Percentiles rank a stretch among this genome's conserved stretches.
Conservation (phyloP, 2,888 invertebrate genomes). For the Quadroppia sp. region DNA sequence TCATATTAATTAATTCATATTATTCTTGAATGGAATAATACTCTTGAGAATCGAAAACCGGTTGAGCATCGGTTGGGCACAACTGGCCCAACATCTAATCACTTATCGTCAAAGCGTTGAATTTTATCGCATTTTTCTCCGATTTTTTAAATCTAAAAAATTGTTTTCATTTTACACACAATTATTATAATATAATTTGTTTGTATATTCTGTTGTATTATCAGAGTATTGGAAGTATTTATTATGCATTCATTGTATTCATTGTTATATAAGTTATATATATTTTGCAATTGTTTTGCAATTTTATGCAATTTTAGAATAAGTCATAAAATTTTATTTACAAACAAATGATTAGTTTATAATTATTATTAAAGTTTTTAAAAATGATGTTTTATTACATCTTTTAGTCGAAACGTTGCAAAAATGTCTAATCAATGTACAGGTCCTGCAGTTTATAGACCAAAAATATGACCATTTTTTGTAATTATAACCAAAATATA, state of each 20-base stretch:
- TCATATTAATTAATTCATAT: background rate
- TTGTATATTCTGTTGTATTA: conserved; percentile 27
- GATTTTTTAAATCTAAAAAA: background rate
- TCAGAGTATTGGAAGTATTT: conserved; percentile 30
- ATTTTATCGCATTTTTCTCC: background rate
- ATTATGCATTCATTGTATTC: conserved; percentile 26
- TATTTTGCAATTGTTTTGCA: conserved; percentile 25
- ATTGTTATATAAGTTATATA: conserved; percentile 15
- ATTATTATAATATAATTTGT: conserved; percentile 25
- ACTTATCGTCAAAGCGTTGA: background rate
- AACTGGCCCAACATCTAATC: background rate
- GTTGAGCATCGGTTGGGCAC: background rate
- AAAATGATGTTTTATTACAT: background rate
- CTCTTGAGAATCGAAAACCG: background rate
- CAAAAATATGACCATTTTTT: background rate
- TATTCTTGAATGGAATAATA: too few relatives aligned
- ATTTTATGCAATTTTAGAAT: conserved; percentile 35
- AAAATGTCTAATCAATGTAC: conserved; percentile 23
- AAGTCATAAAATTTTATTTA: conserved; percentile 6
- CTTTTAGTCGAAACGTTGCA: background rate
- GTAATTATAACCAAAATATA: background rate
- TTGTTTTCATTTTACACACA: background rate
- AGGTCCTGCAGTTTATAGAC: background rate
- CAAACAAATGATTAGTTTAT: background rate
- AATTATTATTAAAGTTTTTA: background rate